Base-by-base conservation (phyloP, 2,797 vertebrate species). In the Podargus strigoides region DNA sequence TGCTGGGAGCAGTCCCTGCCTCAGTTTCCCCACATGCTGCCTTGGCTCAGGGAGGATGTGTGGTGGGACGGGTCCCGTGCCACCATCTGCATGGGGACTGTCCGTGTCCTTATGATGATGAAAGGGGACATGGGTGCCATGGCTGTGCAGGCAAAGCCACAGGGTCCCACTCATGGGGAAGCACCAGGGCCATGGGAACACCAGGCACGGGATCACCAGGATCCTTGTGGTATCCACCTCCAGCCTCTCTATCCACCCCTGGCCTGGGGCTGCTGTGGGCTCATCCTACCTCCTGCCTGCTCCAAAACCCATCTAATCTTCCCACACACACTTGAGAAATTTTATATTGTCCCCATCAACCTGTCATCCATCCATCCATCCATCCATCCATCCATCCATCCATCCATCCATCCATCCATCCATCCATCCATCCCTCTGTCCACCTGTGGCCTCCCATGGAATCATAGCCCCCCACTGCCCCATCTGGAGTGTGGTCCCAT, bases 401-500 rank as follows among this genome's bases (percentile, higher is more conserved):
- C 50, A 18, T 21, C 23, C 36, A 12, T 18, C 13, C 16, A 10
- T 49, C 10, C 39, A 18, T 16, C 12, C 30, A 7, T 26, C 32
- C 21, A 26, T 27, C 47, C 7, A 2, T 81, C 58, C 30, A 16
- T 30, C 49, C 32, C 6, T 19, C 19, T 14, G n/a, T n/a, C 59
- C 49, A 36, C 10, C 69, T 0, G 0, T 7, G 4, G 5, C 24
- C 34, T 56, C 66, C 46, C 63, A 13, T 0, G 12, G 28, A 27
- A 0, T 14, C 62, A 37, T 6, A 68, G 46, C 55, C 50, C 56
- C 41, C 49, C 73, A 21, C n/a, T 42, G 62, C 74, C 73, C 74
- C 26, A 9, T 10, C 10, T 9, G 2, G 32, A 0, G 7, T 15
- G 10, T 0, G 4, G 12, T 23, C 28, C 60, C 72, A 64, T 1